A percentile compares a stretch with the other conserved stretches of the same genome.
phyloP scores from a whole-genome alignment of 2,797 vertebrate species.

The Melanotaenia trifasciata region DNA sequence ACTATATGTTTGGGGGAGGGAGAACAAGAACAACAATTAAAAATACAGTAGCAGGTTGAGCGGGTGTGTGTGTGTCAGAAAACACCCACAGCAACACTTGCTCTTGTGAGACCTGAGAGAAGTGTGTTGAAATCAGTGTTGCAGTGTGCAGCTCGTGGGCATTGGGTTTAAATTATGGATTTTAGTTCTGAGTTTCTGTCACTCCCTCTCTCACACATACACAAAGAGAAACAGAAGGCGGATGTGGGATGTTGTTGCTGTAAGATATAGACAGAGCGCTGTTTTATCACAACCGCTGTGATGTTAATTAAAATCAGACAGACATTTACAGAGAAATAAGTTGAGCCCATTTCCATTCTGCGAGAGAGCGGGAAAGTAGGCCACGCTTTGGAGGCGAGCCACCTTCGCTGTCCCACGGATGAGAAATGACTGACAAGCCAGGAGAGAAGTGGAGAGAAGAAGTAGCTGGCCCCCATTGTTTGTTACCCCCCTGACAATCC shows the following conservation, averaged over 20 bases:
- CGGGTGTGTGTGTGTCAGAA: constrained; percentile 15
- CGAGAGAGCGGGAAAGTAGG: constrained; percentile 67
- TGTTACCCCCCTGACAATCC: constrained; percentile 69
- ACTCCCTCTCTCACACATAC: constrained; percentile 40
- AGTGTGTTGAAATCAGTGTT: constrained; percentile 71
- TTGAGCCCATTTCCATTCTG: constrained; percentile 76
- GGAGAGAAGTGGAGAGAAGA: constrained; percentile 46
- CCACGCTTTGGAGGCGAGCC: constrained; percentile 62
- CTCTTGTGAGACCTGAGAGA: constrained; percentile 65
- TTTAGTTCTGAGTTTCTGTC: constrained; percentile 67
- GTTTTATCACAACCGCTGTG: constrained; percentile 64
- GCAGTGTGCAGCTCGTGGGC: constrained; percentile 75
- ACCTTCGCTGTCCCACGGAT: constrained; percentile 60
- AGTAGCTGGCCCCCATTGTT: constrained; percentile 39
- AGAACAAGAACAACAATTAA: constrained; percentile 71
- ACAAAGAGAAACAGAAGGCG: constrained; percentile 35
- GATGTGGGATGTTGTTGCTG: constrained; percentile 66
- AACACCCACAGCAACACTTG: constrained; percentile 62
- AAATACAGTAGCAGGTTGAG: constrained; percentile 60
- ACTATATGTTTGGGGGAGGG: constrained; percentile 58
- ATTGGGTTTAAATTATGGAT: constrained; percentile 80
- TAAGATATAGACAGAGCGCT: constrained; percentile 74
- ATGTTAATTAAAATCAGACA: constrained; percentile 83
- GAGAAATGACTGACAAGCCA: constrained; percentile 71
- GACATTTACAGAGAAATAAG: constrained; percentile 73